Percentiles rank a stretch among this genome's conserved stretches.
These are phyloP conservation scores for Mastacembelus armatus DNA, from an alignment of 2,797 vertebrate genomes.

Conservation along the genomic window DNA sequence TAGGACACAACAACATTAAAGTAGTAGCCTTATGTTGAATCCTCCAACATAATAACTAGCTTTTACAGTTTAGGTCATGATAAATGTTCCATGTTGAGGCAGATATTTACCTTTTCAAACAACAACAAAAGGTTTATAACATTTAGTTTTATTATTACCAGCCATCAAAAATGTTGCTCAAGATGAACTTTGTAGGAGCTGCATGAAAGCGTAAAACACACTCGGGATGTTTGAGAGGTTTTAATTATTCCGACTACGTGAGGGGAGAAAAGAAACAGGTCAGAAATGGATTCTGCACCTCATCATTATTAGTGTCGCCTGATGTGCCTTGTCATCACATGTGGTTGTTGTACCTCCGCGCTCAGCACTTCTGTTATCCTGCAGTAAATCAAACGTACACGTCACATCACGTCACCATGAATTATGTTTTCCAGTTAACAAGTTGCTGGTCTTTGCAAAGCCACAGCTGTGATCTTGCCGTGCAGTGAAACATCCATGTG, in stretches of 20 bases:
- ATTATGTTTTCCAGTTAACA: not conserved
- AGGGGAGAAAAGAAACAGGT: not conserved
- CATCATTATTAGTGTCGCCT: not conserved
- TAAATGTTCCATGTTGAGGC: no score
- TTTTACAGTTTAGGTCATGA: no score
- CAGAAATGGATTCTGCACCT: not conserved
- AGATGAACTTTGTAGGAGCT: not conserved
- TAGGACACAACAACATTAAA: no score
- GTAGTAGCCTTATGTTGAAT: no score
- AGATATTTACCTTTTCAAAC: no score
- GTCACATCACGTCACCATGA: not conserved
- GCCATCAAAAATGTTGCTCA: no score
- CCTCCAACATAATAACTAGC: no score
- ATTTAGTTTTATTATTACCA: no score
- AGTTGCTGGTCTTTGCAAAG: slow-evolving; percentile 3
- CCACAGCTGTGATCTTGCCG: not conserved
- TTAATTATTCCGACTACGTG: slow-evolving; percentile 2
- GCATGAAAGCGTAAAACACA: slow-evolving; percentile 2
- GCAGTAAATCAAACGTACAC: no score
- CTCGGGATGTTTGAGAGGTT: not conserved
- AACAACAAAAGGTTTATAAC: no score
- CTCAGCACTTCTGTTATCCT: slow-evolving; percentile 16
- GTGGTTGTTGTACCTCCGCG: not conserved
- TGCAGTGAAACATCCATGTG: slow-evolving; percentile 6
- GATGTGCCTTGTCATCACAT: slow-evolving; percentile 19